Evolutionary conservation across 2,888 invertebrate species (phyloP).

Genomic region (Diadegma fenestrale): DNA sequence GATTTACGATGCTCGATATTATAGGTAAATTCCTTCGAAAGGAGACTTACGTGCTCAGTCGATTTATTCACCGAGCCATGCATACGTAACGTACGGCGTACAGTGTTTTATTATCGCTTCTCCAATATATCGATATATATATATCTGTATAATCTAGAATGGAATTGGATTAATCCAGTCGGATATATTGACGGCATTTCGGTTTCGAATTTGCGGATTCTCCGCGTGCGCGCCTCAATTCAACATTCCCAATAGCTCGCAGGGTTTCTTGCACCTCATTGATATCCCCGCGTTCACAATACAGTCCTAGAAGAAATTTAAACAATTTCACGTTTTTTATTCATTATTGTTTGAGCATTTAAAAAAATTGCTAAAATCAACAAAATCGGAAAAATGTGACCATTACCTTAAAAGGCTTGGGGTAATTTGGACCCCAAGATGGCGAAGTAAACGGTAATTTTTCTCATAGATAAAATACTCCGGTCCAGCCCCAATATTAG

Average conservation of each 20-base stretch:
- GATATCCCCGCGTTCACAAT: constrained; percentile 8
- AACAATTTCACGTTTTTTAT: neutral
- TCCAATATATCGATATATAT: neutral
- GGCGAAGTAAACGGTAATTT: no score
- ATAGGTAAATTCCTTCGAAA: constrained; percentile 36
- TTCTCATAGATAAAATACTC: neutral
- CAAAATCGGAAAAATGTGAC: no score
- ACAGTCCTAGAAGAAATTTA: neutral
- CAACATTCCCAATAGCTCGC: constrained; percentile 27
- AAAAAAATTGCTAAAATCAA: no score
- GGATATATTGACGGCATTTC: constrained; percentile 55
- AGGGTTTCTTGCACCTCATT: neutral
- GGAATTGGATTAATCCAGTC: constrained; percentile 63
- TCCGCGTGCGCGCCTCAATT: constrained; percentile 26
- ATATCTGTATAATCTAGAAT: constrained; percentile 31
- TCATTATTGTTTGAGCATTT: no score
- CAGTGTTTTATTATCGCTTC: constrained; percentile 60
- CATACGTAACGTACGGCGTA: constrained; percentile 26
- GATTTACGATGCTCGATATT: constrained; percentile 48
- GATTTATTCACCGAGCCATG: constrained; percentile 33
- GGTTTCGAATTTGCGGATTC: constrained; percentile 54
- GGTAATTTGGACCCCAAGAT: no score
- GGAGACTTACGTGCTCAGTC: constrained; percentile 6
- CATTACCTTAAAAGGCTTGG: no score
- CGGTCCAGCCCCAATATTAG: neutral